Conservation (phyloP, 1,140 invertebrate genomes). For the Portunus trituberculatus region DNA sequence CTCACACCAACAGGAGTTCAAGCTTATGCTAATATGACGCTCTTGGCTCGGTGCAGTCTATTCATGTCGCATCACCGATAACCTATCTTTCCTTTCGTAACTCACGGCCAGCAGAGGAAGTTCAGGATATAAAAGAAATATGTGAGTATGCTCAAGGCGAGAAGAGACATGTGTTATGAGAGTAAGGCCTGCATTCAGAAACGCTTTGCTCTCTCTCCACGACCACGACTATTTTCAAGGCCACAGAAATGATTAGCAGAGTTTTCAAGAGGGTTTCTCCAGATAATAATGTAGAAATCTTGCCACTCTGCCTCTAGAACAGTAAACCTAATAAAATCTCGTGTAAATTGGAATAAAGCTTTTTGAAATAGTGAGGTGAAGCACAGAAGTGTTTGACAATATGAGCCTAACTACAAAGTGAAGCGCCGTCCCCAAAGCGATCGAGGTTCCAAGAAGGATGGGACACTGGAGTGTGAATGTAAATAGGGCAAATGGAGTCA, state of each 20-base stretch:
- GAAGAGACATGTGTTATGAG: neutral
- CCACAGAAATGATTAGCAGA: no score
- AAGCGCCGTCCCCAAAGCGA: neutral
- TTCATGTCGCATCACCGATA: neutral
- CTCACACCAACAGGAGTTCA: neutral
- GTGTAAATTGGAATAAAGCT: no score
- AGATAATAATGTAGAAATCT: no score
- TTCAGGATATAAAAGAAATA: neutral
- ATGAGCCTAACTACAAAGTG: neutral
- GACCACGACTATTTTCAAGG: no score
- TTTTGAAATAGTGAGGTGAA: no score
- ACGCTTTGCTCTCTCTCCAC: no score
- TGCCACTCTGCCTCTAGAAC: no score
- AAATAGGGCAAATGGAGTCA: neutral
- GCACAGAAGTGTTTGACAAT: no score
- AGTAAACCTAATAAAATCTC: no score
- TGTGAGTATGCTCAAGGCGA: neutral
- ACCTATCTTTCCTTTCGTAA: slow-evolving; percentile 2
- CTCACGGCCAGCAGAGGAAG: neutral
- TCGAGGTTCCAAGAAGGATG: neutral
- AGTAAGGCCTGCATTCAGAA: no score
- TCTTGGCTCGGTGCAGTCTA: neutral
- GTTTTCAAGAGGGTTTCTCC: no score
- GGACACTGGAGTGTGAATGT: neutral
- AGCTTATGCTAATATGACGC: neutral